Evolutionary conservation across 2,797 vertebrate species (phyloP).

Genomic region (Acipenser ruthenus): DNA sequence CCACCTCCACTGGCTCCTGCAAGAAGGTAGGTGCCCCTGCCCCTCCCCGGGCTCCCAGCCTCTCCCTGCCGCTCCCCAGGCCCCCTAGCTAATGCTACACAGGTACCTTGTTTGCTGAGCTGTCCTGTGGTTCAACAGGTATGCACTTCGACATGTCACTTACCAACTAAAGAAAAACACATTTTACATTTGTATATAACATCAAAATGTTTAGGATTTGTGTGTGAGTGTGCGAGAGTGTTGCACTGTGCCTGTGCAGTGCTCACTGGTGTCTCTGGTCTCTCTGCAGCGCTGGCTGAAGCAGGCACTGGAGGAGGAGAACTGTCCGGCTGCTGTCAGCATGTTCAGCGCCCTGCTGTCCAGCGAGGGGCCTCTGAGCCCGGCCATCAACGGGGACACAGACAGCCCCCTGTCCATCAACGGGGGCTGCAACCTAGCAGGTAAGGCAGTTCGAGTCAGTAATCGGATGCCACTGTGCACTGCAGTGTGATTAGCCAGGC

Average conservation of each 20-base stretch:
- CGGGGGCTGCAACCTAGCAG: slow-evolving; percentile 80
- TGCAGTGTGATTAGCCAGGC: no score
- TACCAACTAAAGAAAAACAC: no score
- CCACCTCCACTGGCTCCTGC: slow-evolving; percentile 81
- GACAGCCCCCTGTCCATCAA: slow-evolving; percentile 84
- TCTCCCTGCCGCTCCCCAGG: slow-evolving; percentile 31
- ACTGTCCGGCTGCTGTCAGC: slow-evolving; percentile 69
- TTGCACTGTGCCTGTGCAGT: no score
- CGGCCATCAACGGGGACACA: slow-evolving; percentile 82
- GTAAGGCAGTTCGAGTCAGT: slow-evolving; percentile 24
- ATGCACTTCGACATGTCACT: no score
- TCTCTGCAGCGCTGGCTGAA: slow-evolving; percentile 85
- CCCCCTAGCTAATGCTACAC: no score
- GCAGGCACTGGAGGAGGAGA: slow-evolving; percentile 94
- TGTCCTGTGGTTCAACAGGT: no score
- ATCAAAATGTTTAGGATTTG: no score
- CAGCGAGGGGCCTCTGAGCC: slow-evolving; percentile 79
- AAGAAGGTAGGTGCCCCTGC: slow-evolving; percentile 76
- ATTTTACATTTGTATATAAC: no score
- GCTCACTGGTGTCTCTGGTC: background rate
- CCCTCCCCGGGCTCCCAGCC: background rate
- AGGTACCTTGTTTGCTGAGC: no score
- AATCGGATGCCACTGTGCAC: no score
- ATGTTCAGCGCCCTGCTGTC: slow-evolving; percentile 48
- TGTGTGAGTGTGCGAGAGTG: no score